phyloP scores from a whole-genome alignment of 2,888 invertebrate species.

The Hypercompe scribonia region DNA sequence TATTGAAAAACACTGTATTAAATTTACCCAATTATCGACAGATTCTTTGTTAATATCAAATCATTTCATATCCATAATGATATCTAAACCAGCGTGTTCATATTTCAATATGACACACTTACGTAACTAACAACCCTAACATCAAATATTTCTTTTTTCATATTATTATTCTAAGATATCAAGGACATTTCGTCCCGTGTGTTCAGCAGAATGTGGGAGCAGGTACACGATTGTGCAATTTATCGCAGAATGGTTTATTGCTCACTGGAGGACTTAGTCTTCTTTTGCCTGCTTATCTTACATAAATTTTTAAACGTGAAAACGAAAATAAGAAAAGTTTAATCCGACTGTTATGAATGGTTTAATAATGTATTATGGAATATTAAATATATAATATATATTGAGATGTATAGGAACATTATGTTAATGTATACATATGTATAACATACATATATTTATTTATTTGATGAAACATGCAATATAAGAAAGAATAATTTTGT shows the following conservation, averaged over 20 bases:
- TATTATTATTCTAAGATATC: conserved; percentile 20
- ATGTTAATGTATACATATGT: too few relatives aligned
- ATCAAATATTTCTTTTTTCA: background rate
- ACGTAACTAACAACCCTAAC: background rate
- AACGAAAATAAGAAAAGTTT: conserved; percentile 25
- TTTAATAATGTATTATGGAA: background rate
- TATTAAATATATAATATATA: background rate
- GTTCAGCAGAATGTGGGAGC: conserved; percentile 22
- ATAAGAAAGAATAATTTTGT: too few relatives aligned
- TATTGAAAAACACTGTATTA: too few relatives aligned
- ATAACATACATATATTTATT: too few relatives aligned
- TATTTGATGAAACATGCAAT: too few relatives aligned
- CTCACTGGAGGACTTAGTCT: conserved; percentile 22
- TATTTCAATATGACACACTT: too few relatives aligned
- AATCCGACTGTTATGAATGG: too few relatives aligned
- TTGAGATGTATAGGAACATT: too few relatives aligned
- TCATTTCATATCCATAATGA: too few relatives aligned
- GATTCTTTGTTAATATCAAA: too few relatives aligned
- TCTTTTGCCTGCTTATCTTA: conserved; percentile 27
- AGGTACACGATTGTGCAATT: conserved; percentile 39
- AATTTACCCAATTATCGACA: too few relatives aligned
- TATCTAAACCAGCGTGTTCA: too few relatives aligned
- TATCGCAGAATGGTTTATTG: conserved; percentile 47
- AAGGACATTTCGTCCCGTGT: conserved; percentile 14
- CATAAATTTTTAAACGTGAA: conserved; percentile 38